phyloP scores from a whole-genome alignment of 2,888 invertebrate genomes.

The Coremacera marginata region DNA sequence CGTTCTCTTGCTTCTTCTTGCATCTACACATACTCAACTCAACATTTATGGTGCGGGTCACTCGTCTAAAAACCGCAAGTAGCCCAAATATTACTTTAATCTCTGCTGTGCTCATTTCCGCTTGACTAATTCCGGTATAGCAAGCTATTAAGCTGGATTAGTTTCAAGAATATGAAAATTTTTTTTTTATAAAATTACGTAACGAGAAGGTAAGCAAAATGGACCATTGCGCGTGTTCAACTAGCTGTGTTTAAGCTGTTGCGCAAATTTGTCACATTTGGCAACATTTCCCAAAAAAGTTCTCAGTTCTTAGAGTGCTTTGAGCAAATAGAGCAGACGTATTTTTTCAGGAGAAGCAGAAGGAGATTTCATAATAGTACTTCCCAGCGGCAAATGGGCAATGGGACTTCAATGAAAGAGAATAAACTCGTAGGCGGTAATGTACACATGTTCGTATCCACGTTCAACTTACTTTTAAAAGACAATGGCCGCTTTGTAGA shows the following conservation, averaged over 20 bases:
- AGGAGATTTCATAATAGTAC: no score
- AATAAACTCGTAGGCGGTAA: no score
- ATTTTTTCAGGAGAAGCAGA: no score
- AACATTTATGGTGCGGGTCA: conserved; percentile 8
- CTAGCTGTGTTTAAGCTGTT: conserved; percentile 28
- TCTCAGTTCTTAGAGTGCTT: neutral
- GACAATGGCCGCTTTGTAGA: no score
- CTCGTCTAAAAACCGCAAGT: conserved; percentile 22
- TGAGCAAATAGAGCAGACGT: no score
- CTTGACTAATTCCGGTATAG: conserved; percentile 15
- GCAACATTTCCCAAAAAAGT: conserved; percentile 14
- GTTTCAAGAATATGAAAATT: conserved; percentile 1
- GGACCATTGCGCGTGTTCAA: conserved; percentile 7
- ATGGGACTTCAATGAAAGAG: no score
- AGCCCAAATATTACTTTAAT: conserved; percentile 21
- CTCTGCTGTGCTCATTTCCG: conserved; percentile 32
- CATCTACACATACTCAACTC: neutral
- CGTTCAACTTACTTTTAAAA: no score
- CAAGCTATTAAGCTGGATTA: conserved; percentile 26
- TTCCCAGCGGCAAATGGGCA: no score
- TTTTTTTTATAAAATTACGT: neutral
- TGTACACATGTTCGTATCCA: no score
- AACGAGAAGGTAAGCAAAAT: neutral
- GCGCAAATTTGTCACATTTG: conserved; percentile 29
- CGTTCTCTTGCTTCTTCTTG: neutral